Evolutionary conservation across 2,888 invertebrate genomes (phyloP), one percentile per base, ranked within the genome.

Genomic region (Epistrophe eligans): DNA sequence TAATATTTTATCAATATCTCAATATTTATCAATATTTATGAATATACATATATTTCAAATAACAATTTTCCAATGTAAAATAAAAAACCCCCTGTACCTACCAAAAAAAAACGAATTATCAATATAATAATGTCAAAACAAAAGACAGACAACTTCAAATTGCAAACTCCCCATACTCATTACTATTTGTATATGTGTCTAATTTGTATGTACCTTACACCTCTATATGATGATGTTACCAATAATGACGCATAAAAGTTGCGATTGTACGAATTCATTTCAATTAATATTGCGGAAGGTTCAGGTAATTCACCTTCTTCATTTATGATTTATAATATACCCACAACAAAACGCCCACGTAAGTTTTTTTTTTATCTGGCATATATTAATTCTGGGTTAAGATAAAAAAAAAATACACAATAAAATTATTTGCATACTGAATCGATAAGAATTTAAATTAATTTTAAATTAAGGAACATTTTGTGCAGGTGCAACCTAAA

Each of bases 261-360:
- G 45, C 8, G n/a, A 8, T 45, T n/a, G 2, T n/a, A n/a, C 15
- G 8, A 13, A 2, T 5, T 10, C 15, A 15, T 43, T 50, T 19
- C 19, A 50, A 19, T 19, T 15, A 7, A 28, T 7, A 52, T 52
- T 52, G 52, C 15, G 52, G 52, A 24, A 52, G 52, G 52, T 52
- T 52, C 52, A 24, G 52, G 24, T 52, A 52, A 52, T 52, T 52
- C 52, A 52, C 52, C 52, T 52, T 24, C 11, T 8, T 52, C 24
- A 28, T 52, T 15, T 52, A 24, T 52, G 24, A 13, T 24, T 24
- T 24, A 19, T 32, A 32, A 1, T 35, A 35, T 52, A 15, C 7
- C 8, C 15, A 3, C 13, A 15, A 8, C 19, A 24, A 52, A 52
- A 13, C 13, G 15, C 52, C 52, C 52, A 28, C 52, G 24, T 52